Evolutionary conservation across 2,113 vertebrate species (phyloP), one percentile per base, ranked within the genome.

Genomic region (Chascanopsetta lugubris): DNA sequence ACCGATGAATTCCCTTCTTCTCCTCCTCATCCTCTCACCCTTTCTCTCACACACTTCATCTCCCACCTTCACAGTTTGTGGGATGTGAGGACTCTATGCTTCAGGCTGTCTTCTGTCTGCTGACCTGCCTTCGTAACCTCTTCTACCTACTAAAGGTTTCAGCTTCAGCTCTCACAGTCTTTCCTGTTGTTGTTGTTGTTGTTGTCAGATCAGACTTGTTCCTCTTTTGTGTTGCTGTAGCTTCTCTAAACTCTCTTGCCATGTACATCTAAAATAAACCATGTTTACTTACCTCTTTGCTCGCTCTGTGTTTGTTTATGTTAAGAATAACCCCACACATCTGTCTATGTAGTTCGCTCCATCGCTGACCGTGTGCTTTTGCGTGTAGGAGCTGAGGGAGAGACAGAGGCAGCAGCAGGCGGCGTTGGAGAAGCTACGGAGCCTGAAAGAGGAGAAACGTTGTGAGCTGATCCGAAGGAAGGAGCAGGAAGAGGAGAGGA

Each of bases 81-180:
- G 93, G 90, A 93, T 89, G 93, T 93, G 95, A 96, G 92, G 94
- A 95, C 92, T 94, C 93, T 93, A 86, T 96, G 94, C 93, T 97
- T 91, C 94, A 95, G 91, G 95, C 93, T 91, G 94, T 95, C 93
- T 92, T 98, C 91, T 96, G 93, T 94, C 94, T 98, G 92, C 95
- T 97, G 93, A 92, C 93, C 94, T 97, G 95, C 94, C 95, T 98
- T 90, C 94, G 93, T 95, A 95, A 95, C 91, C 95, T 98, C 94
- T 97, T 97, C 95, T 94, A 94, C 93, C 95, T 97, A 92, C 93
- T 98, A 90, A 97, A 98, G 96, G 96, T 98, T 95, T 94, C 93
- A 92, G 89, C 91, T 89, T 93, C 90, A 91, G 73, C 91, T 90
- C 67, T 85, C 75, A 67, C 8, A 26, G 27, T 64, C 0, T 63